phyloP scores from a whole-genome alignment of 2,888 invertebrate genomes.

The Asteroscopus sphinx region DNA sequence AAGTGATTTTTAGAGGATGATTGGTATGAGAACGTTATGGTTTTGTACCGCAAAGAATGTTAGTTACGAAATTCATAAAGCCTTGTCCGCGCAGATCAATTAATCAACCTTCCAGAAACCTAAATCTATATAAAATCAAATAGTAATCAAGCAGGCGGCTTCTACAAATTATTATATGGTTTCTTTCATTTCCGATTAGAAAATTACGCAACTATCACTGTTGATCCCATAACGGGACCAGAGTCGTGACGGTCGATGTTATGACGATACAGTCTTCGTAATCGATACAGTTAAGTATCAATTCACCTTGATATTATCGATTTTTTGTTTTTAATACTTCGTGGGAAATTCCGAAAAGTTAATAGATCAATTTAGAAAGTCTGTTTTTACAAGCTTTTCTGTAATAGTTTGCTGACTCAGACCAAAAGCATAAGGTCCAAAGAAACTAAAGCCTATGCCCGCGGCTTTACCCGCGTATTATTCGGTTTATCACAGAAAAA shows the following conservation, averaged over 20 bases:
- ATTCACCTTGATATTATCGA: slow-evolving; percentile 29
- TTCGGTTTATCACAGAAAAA: too few relatives aligned
- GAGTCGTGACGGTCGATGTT: slow-evolving; percentile 48
- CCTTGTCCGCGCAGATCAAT: too few relatives aligned
- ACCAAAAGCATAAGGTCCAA: too few relatives aligned
- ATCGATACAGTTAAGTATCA: slow-evolving; percentile 55
- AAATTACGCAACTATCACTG: slow-evolving; percentile 38
- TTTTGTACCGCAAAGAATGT: background rate
- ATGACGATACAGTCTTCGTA: slow-evolving; percentile 27
- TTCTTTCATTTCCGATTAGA: slow-evolving; percentile 6
- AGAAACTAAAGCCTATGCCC: too few relatives aligned
- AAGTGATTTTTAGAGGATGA: background rate
- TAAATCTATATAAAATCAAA: too few relatives aligned
- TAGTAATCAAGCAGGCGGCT: too few relatives aligned
- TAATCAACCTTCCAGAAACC: too few relatives aligned
- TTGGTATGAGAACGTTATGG: background rate
- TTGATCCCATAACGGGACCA: slow-evolving; percentile 41
- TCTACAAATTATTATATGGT: background rate
- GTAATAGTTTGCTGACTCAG: too few relatives aligned
- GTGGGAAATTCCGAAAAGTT: slow-evolving; percentile 23
- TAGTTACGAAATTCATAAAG: background rate
- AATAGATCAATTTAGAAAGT: slow-evolving; percentile 15
- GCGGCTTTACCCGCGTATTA: too few relatives aligned
- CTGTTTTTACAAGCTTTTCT: too few relatives aligned
- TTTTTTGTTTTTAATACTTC: slow-evolving; percentile 14